Evolutionary conservation across 2,797 vertebrate species (phyloP), one percentile per base, ranked within the genome.

Genomic region (Oryzias dopingdopingensis): DNA sequence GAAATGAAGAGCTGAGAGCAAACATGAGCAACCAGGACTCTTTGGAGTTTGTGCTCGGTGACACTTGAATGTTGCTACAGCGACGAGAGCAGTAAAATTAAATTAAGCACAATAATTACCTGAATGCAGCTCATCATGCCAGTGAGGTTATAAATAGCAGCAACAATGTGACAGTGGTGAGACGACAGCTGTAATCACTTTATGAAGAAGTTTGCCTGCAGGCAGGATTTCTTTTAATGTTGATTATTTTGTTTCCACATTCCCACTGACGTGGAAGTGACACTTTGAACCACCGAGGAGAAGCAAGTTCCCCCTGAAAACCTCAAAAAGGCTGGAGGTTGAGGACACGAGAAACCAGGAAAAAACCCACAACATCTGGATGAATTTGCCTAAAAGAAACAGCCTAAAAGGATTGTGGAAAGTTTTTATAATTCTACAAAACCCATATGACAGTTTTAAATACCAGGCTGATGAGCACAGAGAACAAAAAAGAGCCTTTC

Each of bases 1-100:
- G 82, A 89, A 82, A 88, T 85, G 48, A 84, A 74, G 79, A 66
- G 50, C 46, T 49, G 40, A 37, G 17, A n/a, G 62, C 69, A 77
- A 69, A 74, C 72, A 76, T 56, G 76, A 83, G 80, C 57, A 55
- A 53, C 23, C 16, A 55, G 40, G 24, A 24, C 13, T 17, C 16
- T 40, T 16, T 43, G 41, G 15, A 49, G 23, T 48, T 62, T 62
- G 20, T 65, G 51, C n/a, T 5, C 6, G 46, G 17, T 45, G 10
- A 61, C 29, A 26, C 18, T 66, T 59, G 22, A 59, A 58, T 52
- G 74, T 56, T 70, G 45, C 63, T 56, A 70, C 54, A 57, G 52
- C 6, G 4, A 62, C 48, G 49, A 52, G 55, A 63, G 65, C 59
- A 70, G 56, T 80, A 57, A 74, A 75, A 79, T 76, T 22, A 32